Evolutionary conservation across 1,140 invertebrate species (phyloP), one percentile per base, ranked within the genome.

Genomic region (Halyomorpha halys): DNA sequence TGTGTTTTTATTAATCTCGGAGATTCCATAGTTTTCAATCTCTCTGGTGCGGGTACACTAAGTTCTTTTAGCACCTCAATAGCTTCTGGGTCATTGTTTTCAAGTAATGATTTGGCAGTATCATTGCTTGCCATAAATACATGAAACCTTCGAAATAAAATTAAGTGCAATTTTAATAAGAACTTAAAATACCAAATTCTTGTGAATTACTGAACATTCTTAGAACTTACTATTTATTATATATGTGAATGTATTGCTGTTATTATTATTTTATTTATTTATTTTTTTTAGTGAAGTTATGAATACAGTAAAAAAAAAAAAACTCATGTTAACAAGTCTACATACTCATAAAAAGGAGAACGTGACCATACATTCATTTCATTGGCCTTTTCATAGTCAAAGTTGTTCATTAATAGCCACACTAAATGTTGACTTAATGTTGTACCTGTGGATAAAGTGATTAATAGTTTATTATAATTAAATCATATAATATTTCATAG

Each of bases 401-500:
- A 77, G 69, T 87, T 75, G 69, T 90, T 87, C 15, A 78, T 79
- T 21, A 91, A 70, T 59, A 90, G 73, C 86, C 87, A 91, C 0
- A 89, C 80, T 66, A 91, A 76, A 74, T 91, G 89, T 71, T 89
- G 86, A 0, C 84, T 86, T 83, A 86, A 87, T 0, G 89, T 91
- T 3, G 89, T 91, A 23, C 88, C 87, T 86, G 68, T 44, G 67
- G 39, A 90, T 30, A 19, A 59, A 64, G 13, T 2, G 25, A 51
- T 18, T 60, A 39, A 3, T 18, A 14, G 5, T 18, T 47, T n/a
- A n/a, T n/a, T n/a, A n/a, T n/a, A n/a, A n/a, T n/a, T n/a, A n/a
- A n/a, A n/a, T n/a, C n/a, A n/a, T n/a, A n/a, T n/a, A n/a, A n/a
- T n/a, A n/a, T n/a, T n/a, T n/a, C n/a, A n/a, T n/a, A n/a, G n/a